Evolutionary conservation across 2,113 vertebrate species (phyloP), one percentile per base, ranked within the genome.

Genomic region (Atrichornis clamosus): DNA sequence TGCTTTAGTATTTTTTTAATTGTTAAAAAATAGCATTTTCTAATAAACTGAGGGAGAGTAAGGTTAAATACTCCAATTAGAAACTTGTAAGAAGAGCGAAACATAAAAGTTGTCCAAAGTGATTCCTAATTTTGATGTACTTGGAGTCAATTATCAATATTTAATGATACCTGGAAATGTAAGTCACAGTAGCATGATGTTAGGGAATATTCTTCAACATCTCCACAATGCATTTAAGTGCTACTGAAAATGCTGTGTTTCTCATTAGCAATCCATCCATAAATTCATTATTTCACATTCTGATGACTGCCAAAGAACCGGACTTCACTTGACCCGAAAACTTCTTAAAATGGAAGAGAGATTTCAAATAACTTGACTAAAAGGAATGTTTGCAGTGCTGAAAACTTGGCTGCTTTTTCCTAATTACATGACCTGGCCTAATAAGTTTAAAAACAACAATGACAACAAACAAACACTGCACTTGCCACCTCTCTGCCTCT

Each of bases 61-160:
- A 98, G 94, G 92, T 96, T 97, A 98, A 98, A 97, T 92, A 95
- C 78, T 97, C 89, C 90, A 97, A 97, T 97, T 97, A 97, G 79
- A 86, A 97, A 95, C 94, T 96, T 96, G 65, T 84, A 96, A 93
- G 93, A 95, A 95, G 90, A 97, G 96, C 88, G 92, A 94, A 98
- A 97, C 67, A 94, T 87, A 84, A 72, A 97, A 95, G 90, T 96
- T 97, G 85, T 85, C 63, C 87, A 89, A 96, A 96, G 55, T 63
- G 28, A 82, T 86, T 96, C 88, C 93, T 95, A 94, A 94, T 97
- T 97, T 96, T 97, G 78, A 95, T 84, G 82, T 59, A 89, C 80
- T 96, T 97, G 42, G 77, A 97, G 90, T 79, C 74, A 95, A n/a
- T 96, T 95, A 70, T 95, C 89, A 95, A 79, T 79, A 95, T 90